phyloP scores from a whole-genome alignment of 2,797 vertebrate genomes.

The Pterois miles region DNA sequence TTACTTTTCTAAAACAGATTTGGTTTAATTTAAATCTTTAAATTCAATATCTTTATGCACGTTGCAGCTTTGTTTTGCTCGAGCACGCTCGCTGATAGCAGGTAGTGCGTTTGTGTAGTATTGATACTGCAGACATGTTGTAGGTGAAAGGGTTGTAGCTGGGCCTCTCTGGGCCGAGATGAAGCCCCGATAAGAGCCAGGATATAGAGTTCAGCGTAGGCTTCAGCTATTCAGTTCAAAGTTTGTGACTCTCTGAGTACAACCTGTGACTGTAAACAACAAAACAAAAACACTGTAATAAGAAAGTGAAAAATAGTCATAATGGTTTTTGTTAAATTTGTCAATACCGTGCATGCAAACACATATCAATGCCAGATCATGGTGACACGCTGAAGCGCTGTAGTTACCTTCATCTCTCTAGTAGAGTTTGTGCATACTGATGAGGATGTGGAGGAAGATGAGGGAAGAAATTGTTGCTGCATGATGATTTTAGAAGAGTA shows the following conservation, averaged over 20 bases:
- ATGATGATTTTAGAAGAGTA: neutral
- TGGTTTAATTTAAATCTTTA: neutral
- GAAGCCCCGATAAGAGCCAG: conserved; percentile 55
- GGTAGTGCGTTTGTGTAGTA: conserved; percentile 30
- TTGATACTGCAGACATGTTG: conserved; percentile 18
- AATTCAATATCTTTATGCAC: neutral
- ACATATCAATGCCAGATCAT: neutral
- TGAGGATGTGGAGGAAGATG: neutral
- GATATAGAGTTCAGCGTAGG: conserved; percentile 40
- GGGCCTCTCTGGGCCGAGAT: conserved; percentile 61
- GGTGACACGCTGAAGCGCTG: neutral
- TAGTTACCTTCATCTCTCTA: neutral
- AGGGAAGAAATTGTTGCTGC: neutral
- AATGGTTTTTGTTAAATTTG: too few species aligned
- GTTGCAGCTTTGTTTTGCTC: neutral
- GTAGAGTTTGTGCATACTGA: neutral
- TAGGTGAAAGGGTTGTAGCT: conserved; percentile 22
- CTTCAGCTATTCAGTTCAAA: conserved; percentile 43
- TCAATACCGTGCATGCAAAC: too few species aligned
- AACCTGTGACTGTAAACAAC: neutral
- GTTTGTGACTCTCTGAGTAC: conserved; percentile 27
- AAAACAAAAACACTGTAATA: neutral
- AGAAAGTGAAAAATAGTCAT: neutral
- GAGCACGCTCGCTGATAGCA: neutral
- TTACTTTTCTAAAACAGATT: neutral